Base-by-base conservation (phyloP, 2,888 invertebrate genomes). In the Crioceris asparagi region DNA sequence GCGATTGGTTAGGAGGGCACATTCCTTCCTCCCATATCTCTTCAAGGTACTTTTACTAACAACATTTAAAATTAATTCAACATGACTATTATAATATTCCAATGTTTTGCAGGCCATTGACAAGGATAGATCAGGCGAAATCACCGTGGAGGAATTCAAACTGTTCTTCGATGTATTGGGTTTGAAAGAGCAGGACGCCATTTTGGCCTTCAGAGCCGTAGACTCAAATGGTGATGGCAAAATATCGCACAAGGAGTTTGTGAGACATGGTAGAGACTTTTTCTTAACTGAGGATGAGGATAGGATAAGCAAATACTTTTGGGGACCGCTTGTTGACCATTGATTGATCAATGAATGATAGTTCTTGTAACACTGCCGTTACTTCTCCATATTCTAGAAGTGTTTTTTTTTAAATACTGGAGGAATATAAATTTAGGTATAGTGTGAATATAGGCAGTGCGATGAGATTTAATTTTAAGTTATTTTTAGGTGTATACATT, bases 91-190 rank as follows among this genome's bases (percentile, higher is more conserved):
- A 21, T 21, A 21, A 21, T 7, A 21, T 21, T 10, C 21, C 10
- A 7, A 21, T 21, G 32, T 27, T 19, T 50, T 50, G 40, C 35
- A 85, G 84, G 86, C 86, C 32, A 81, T 87, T 2, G 85, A 88
- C 61, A 82, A 79, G 52, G 84, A 87, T 60, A 74, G 74, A 49
- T 78, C 79, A 3, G 86, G 86, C 2, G 77, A 71, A 59, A 83
- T 88, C 55, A 78, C 83, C 12, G 75, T 85, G 45, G 75, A 79
- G 53, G 87, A 87, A 66, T 87, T 80, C 66, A 83, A 84, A 66
- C 55, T 86, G 55, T 87, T 87, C 67, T 87, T 80, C 68, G 60
- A 79, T 53, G 87, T 87, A 52, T 69, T 88, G 44, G 86, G 83
- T 14, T 69, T 86, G 15, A 68, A 71, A 44, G 74, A 78, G 48